phyloP scores from a whole-genome alignment of 2,888 invertebrate genomes.

The Galerucella calmariensis region DNA sequence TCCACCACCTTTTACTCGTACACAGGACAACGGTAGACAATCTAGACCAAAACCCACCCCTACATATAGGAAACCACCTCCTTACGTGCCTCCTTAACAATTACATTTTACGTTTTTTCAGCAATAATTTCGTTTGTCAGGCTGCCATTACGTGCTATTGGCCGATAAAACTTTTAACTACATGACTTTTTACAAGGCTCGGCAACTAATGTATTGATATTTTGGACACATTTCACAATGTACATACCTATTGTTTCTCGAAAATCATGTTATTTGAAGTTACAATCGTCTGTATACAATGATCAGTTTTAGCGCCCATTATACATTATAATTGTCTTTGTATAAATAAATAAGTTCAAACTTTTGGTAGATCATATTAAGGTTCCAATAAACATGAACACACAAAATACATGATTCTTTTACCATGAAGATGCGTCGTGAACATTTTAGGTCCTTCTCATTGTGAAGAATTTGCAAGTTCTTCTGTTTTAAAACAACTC shows the following conservation, averaged over 20 bases:
- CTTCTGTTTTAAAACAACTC: not conserved
- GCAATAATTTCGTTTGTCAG: slow-evolving; percentile 53
- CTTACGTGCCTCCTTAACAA: slow-evolving; percentile 95
- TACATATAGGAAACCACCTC: slow-evolving; percentile 94
- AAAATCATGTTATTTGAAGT: not conserved
- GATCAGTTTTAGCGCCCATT: not conserved
- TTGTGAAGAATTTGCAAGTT: too few relatives aligned
- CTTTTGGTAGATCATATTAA: too few relatives aligned
- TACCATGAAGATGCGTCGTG: too few relatives aligned
- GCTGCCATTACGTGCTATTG: slow-evolving; percentile 46
- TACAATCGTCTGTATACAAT: not conserved
- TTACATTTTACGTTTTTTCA: slow-evolving; percentile 62
- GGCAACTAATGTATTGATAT: slow-evolving; percentile 16
- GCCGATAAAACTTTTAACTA: slow-evolving; percentile 34
- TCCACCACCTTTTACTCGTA: slow-evolving; percentile 85
- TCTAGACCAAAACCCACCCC: slow-evolving; percentile 87
- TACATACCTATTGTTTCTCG: not conserved
- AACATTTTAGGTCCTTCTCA: too few relatives aligned
- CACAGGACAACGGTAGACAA: slow-evolving; percentile 78
- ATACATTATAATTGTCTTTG: not conserved
- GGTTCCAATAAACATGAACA: too few relatives aligned
- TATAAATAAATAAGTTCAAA: not conserved
- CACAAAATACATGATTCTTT: too few relatives aligned
- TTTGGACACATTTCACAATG: slow-evolving; percentile 22
- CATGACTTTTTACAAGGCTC: slow-evolving; percentile 16